These are phyloP conservation scores for Apis laboriosa DNA, from an alignment of 1,140 invertebrate genomes.

Conservation along the genomic window DNA sequence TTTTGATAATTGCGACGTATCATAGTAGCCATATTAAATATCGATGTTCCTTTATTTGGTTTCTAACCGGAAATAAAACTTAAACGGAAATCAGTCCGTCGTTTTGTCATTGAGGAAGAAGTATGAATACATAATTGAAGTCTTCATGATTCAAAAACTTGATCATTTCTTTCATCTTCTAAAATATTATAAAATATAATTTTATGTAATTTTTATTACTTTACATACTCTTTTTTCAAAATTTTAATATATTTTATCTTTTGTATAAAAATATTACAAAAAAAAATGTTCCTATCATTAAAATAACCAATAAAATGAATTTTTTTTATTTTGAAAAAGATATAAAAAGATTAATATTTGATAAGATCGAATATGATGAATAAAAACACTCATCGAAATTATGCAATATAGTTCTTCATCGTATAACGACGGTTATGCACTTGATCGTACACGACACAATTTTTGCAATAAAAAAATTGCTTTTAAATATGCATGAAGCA, in stretches of 20 bases:
- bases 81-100: constrained; percentile 40
- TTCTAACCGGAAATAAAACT: constrained; percentile 51
- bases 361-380: background rate
- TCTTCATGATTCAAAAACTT: background rate
- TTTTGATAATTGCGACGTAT: constrained; percentile 1
- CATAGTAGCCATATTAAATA: constrained; percentile 26
- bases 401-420: background rate
- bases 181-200: background rate
- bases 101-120: constrained; percentile 38
- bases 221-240: background rate
- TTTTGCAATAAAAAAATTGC: constrained; percentile 52
- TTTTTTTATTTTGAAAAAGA: background rate
- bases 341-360: background rate
- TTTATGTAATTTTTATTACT: too few relatives aligned
- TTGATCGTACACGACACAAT: constrained; percentile 50
- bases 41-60: constrained; percentile 13
- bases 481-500: constrained; percentile 61
- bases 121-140: constrained; percentile 22
- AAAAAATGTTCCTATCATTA: too few relatives aligned
- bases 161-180: background rate
- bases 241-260: too few relatives aligned
- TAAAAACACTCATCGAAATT: background rate
- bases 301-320: too few relatives aligned
- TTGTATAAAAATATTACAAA: too few relatives aligned
- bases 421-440: background rate